Evolutionary conservation across 2,888 invertebrate species (phyloP), one percentile per base, ranked within the genome.

Genomic region (Lordiphosa andalusiaca): DNA sequence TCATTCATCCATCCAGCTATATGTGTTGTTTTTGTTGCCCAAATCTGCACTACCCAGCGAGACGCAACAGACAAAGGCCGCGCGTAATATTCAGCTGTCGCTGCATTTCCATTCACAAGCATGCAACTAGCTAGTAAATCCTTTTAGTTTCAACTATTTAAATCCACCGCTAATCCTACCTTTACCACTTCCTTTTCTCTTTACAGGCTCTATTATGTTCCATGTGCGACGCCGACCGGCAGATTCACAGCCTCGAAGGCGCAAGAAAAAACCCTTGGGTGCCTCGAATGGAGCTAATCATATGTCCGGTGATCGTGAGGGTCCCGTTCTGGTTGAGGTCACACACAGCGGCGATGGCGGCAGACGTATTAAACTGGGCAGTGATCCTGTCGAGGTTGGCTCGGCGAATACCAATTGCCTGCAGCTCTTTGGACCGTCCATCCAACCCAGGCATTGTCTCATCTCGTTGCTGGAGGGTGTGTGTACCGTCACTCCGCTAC

Each of bases 401-500:
- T 94, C 91, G 87, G 96, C 92, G 91, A 98, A 92, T 91, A 96
- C 93, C 84, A 94, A 92, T 74, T 93, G 92, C 63, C 90, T 96
- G 51, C 95, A 95, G 87, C 91, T 96, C 61, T 95, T 95, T 87
- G 98, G 97, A 10, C 95, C 97, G 19, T 96, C 96, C 78, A 96
- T 98, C 72, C 96, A 96, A 91, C 94, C 98, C 9, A 92, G 97
- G 53, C 99, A 99, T 90, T 98, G 98, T 90, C 96, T 98, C 81
- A 95, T 99, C 75, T 96, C 98, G 52, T 93, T 96, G 56, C 95
- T 96, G 70, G 96, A 96, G 84, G 97, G 97, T 49, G 95, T 98
- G 61, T 98, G 97, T 73, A 95, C 95, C 2, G 93, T 98, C 40
- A 98, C 98, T 25, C 98, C 99, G 6, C 93, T 96, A 83, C 96